A percentile compares a stretch with the other conserved stretches of the same genome.
Evolutionary conservation across 2,797 vertebrate species (phyloP).

Genomic region (Ceryle rudis): DNA sequence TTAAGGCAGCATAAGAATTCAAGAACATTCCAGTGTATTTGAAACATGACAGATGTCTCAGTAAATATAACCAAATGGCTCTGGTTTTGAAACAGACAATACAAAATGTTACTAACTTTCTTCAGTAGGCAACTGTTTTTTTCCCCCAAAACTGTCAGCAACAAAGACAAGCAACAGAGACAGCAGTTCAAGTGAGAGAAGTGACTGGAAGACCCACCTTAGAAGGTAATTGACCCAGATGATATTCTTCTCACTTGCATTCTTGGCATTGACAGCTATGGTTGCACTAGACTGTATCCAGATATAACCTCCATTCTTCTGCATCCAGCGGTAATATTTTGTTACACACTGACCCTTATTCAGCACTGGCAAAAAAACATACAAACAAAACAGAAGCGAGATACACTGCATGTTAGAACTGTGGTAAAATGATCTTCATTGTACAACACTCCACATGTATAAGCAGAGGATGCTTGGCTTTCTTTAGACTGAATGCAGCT

Average conservation of each 20-base stretch:
- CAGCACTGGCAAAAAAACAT: constrained; percentile 83
- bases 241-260: constrained; percentile 95
- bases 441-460: background rate
- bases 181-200: constrained; percentile 9
- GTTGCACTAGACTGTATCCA: constrained; percentile 99
- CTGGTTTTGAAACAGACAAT: background rate
- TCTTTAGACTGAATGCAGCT: background rate
- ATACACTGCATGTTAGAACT: background rate
- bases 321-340: constrained; percentile 99
- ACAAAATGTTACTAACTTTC: background rate
- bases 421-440: background rate
- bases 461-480: background rate
- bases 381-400: constrained; percentile 47
- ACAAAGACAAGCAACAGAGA: background rate
- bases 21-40: background rate
- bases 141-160: background rate
- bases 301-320: constrained; percentile 96
- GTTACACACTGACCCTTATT: constrained; percentile 99
- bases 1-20: background rate
- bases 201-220: constrained; percentile 79
- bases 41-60: background rate
- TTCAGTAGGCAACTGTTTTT: background rate
- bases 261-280: constrained; percentile 98
- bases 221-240: constrained; percentile 99
- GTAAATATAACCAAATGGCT: background rate